Base-by-base conservation (phyloP, 2,797 vertebrate genomes). In the Myripristis jacobus region DNA sequence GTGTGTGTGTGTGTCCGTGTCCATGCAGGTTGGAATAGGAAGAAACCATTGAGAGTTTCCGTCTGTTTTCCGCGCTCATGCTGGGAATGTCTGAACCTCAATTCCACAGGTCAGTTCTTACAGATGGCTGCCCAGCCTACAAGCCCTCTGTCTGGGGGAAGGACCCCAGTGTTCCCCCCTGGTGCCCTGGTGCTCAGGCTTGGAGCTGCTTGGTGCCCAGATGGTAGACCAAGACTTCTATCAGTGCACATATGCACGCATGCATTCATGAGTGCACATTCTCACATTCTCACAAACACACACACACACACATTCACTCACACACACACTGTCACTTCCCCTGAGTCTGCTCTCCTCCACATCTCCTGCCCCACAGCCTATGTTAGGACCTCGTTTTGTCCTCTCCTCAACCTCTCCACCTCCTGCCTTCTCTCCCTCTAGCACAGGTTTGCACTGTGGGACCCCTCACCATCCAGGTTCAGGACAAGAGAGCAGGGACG, bases 301-400 rank as follows among this genome's bases (percentile, higher is more conserved):
- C 38, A 19, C 25, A 34, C 60, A 64, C 29, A 62, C 50, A 54
- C 47, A 50, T 52, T 55, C 52, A 22, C 25, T 18, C 41, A 77
- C 66, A 65, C n/a, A 61, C 12, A 60, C 12, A 71, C 16, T 43
- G 19, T 24, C 27, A 58, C 62, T 77, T 59, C 66, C 62, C 53
- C 66, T 41, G 51, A 76, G 70, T 66, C 61, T 68, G 63, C 75
- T 80, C 80, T 81, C 76, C 80, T 81, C 83, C 46, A 44, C 64
- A 72, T 79, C 78, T 85, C 65, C 73, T 74, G 83, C 84, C 87
- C 80, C 63, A 59, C 36, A 70, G 53, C 36, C 34, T 71, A 44
- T 79, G 80, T 84, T 79, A 73, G 60, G 79, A 88, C 88, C 89
- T 87, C 79, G 25, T 87, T 88, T 89, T 93, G 88, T 92, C 89